Conservation (phyloP, 2,797 vertebrate species). For the Chelmon rostratus region DNA sequence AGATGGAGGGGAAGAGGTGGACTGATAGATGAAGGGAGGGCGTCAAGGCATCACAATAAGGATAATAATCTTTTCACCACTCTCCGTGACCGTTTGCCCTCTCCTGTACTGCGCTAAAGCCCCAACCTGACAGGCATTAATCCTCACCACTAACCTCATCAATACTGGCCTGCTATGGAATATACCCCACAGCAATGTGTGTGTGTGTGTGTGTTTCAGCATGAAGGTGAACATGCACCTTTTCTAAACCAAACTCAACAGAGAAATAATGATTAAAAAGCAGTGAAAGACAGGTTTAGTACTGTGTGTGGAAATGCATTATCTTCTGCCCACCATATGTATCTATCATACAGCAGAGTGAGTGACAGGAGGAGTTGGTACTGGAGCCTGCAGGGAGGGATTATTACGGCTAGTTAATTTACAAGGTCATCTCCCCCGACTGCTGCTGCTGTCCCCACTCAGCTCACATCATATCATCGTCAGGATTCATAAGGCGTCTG, state of each 20-base stretch:
- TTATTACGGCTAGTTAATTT: constrained; percentile 81
- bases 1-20: constrained; percentile 48
- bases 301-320: constrained; percentile 53
- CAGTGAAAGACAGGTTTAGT: constrained; percentile 42
- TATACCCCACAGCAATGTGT: constrained; percentile 16
- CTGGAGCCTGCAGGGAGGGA: constrained; percentile 63
- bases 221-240: constrained; percentile 14
- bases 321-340: constrained; percentile 40
- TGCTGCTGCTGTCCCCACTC: constrained; percentile 44
- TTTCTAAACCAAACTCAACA: constrained; percentile 31
- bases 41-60: constrained; percentile 66
- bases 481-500: constrained; percentile 17
- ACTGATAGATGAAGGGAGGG: constrained; percentile 71
- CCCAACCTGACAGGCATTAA: constrained; percentile 73
- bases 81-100: constrained; percentile 75
- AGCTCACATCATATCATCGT: constrained; percentile 35
- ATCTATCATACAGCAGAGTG: constrained; percentile 53
- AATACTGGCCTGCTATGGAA: constrained; percentile 62
- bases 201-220: constrained; percentile 11
- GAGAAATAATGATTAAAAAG: constrained; percentile 45
- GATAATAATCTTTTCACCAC: constrained; percentile 76
- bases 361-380: constrained; percentile 66
- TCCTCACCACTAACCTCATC: constrained; percentile 67
- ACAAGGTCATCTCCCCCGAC: constrained; percentile 77
- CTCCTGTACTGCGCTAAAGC: constrained; percentile 67